phyloP scores from a whole-genome alignment of 2,113 vertebrate species.

The Myotis brandtii region DNA sequence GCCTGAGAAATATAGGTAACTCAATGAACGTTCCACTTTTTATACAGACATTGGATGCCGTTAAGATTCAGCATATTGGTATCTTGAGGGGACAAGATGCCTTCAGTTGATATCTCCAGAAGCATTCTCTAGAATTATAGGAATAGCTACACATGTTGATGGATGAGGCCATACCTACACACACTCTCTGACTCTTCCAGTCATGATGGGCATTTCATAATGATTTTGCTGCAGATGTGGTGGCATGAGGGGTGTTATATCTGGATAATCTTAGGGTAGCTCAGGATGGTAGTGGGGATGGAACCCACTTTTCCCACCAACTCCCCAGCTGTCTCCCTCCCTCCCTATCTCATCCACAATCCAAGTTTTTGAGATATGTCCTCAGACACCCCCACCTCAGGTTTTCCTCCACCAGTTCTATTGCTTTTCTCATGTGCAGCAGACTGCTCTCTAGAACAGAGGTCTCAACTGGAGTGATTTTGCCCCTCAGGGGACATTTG shows the following conservation, averaged over 20 bases:
- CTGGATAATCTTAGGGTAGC: not conserved
- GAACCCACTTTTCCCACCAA: not conserved
- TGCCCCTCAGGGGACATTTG: not conserved
- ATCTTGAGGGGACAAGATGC: not conserved
- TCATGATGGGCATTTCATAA: not conserved
- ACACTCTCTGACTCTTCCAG: not conserved
- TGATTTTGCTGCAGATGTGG: not conserved
- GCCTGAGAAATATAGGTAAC: not conserved
- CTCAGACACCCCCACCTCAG: not conserved
- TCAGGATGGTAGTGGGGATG: too few relatives aligned
- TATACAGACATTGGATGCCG: not conserved
- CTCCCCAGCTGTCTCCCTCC: not conserved
- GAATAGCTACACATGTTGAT: not conserved
- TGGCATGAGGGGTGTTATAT: too few relatives aligned
- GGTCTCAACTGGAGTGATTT: not conserved
- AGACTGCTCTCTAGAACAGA: not conserved
- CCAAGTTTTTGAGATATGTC: not conserved
- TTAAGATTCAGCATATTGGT: conserved; percentile 7
- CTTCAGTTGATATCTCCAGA: not conserved
- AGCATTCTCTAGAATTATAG: not conserved
- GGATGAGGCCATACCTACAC: not conserved
- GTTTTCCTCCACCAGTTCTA: not conserved
- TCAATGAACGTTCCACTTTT: not conserved
- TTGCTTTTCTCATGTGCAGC: not conserved
- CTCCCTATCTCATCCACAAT: not conserved